These are phyloP conservation scores for Ophraella communa DNA, from an alignment of 2,888 invertebrate genomes.

Conservation along the genomic window DNA sequence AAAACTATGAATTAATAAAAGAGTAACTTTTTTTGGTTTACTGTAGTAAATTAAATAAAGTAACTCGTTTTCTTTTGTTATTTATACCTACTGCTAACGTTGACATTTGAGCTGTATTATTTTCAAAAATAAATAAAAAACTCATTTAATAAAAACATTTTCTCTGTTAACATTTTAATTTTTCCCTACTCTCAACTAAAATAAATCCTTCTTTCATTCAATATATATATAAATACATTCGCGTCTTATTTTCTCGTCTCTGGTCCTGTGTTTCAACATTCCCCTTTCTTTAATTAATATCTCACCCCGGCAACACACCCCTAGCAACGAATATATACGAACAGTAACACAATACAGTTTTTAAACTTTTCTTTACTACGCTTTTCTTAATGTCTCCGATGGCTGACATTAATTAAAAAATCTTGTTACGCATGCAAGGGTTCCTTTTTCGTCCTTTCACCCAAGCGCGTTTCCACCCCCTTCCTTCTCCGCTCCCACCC, in stretches of 20 bases:
- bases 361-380: constrained; percentile 55
- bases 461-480: no score
- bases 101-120: no score
- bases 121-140: no score
- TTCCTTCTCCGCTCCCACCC: no score
- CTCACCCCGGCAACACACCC: constrained; percentile 59
- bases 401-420: constrained; percentile 61
- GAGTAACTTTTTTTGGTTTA: no score
- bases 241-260: constrained; percentile 58
- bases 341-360: constrained; percentile 60
- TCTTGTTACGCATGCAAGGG: constrained; percentile 57
- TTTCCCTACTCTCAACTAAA: not conserved
- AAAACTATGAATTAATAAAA: no score
- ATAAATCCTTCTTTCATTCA: constrained; percentile 60
- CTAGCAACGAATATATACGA: constrained; percentile 60
- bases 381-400: constrained; percentile 56
- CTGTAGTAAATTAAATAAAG: no score
- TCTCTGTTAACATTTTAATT: constrained; percentile 4
- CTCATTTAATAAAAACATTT: no score
- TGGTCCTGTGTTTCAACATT: constrained; percentile 57
- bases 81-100: no score
- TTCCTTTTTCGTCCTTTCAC: constrained; percentile 12
- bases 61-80: no score
- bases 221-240: no score
- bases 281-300: constrained; percentile 62